These are phyloP conservation scores for Exephanes ischioxanthus DNA, from an alignment of 2,888 invertebrate genomes.

Conservation along the genomic window DNA sequence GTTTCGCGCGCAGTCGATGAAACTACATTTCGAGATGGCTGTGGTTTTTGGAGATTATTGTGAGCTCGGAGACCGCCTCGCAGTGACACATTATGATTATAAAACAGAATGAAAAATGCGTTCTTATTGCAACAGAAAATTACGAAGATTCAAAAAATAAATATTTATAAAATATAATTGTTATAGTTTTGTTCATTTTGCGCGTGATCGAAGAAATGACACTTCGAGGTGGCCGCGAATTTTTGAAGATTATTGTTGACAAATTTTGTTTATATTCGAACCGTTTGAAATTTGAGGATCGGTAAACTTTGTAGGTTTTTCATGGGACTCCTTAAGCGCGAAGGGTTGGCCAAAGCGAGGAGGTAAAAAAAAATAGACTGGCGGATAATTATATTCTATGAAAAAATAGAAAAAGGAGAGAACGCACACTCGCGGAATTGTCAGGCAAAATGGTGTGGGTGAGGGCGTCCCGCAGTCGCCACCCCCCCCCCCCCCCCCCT, in stretches of 20 bases:
- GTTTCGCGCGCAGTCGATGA: too few relatives aligned
- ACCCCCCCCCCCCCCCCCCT: constrained; percentile 84
- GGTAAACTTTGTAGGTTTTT: neutral
- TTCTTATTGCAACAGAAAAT: too few relatives aligned
- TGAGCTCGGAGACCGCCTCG: too few relatives aligned
- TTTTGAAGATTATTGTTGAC: neutral
- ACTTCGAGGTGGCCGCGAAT: too few relatives aligned
- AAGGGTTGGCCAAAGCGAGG: neutral
- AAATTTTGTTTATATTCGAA: neutral
- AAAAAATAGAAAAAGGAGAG: constrained; percentile 62
- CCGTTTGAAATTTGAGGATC: neutral
- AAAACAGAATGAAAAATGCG: too few relatives aligned
- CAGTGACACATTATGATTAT: too few relatives aligned
- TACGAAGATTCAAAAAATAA: too few relatives aligned
- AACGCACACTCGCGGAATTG: constrained; percentile 58
- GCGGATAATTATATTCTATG: constrained; percentile 82
- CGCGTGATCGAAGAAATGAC: too few relatives aligned
- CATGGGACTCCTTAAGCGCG: neutral
- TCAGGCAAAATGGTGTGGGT: constrained; percentile 70
- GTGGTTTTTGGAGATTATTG: too few relatives aligned
- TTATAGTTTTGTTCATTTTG: too few relatives aligned
- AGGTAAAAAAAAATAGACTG: neutral
- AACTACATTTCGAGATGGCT: too few relatives aligned
- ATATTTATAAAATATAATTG: too few relatives aligned
- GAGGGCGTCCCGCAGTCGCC: constrained; percentile 82